Conservation (phyloP, 2,113 vertebrate species). For the Paralichthys olivaceus region DNA sequence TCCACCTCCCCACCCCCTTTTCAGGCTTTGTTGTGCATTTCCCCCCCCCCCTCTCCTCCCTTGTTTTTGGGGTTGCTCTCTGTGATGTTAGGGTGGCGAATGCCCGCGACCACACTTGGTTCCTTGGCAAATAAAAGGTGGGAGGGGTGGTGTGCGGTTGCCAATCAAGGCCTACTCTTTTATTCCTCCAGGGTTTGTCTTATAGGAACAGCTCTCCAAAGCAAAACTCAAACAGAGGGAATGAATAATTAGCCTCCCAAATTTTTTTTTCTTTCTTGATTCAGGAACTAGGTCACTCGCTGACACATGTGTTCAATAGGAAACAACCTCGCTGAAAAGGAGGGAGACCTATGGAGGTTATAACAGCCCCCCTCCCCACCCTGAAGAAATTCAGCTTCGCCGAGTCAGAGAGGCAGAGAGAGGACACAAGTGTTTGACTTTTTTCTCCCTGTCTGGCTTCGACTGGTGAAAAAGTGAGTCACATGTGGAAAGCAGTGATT, state of each 20-base stretch:
- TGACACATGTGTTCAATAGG: conserved; percentile 67
- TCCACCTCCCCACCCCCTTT: conserved; percentile 55
- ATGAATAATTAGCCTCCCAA: conserved; percentile 77
- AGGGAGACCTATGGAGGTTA: conserved; percentile 53
- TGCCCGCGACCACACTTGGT: conserved; percentile 64
- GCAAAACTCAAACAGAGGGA: conserved; percentile 68
- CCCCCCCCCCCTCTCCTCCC: conserved; percentile 47
- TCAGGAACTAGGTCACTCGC: conserved; percentile 69
- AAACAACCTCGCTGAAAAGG: conserved; percentile 51
- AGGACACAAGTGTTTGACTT: conserved; percentile 58
- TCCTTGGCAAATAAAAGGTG: conserved; percentile 75
- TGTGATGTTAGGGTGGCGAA: conserved; percentile 72
- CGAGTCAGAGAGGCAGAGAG: conserved; percentile 38
- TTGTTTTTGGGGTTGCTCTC: conserved; percentile 67
- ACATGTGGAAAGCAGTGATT: conserved; percentile 73
- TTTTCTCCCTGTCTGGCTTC: conserved; percentile 69
- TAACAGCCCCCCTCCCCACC: conserved; percentile 31
- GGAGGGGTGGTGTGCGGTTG: conserved; percentile 65
- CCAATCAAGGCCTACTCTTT: conserved; percentile 75
- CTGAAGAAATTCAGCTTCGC: conserved; percentile 61
- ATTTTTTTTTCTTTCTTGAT: conserved; percentile 48
- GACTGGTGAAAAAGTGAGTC: conserved; percentile 80
- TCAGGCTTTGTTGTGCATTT: conserved; percentile 69
- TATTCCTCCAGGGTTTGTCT: conserved; percentile 72
- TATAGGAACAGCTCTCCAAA: conserved; percentile 61